Conservation (phyloP, 2,113 vertebrate genomes). For the Xiphophorus maculatus region DNA sequence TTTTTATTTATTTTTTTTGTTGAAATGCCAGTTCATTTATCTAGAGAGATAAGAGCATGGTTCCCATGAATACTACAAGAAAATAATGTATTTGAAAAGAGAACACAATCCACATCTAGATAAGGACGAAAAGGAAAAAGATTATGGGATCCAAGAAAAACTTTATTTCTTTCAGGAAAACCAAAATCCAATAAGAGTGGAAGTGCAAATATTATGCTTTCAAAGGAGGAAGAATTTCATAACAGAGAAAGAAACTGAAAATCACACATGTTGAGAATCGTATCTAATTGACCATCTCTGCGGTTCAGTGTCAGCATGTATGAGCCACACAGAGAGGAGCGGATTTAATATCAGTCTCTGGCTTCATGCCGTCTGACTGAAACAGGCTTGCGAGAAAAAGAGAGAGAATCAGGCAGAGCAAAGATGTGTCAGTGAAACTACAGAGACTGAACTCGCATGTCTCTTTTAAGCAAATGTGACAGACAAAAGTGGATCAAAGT, state of each 20-base stretch:
- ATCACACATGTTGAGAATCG: slow-evolving; percentile 22
- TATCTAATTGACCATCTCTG: slow-evolving; percentile 61
- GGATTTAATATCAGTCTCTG: slow-evolving; percentile 41
- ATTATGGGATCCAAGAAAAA: slow-evolving; percentile 38
- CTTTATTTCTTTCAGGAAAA: slow-evolving; percentile 19
- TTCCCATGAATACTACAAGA: slow-evolving; percentile 20
- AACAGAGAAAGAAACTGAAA: slow-evolving; percentile 29
- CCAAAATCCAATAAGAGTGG: slow-evolving; percentile 3
- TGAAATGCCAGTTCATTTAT: slow-evolving; percentile 15
- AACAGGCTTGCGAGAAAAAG: slow-evolving; percentile 41
- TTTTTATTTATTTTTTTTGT: slow-evolving; percentile 5
- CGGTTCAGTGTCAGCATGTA: slow-evolving; percentile 38
- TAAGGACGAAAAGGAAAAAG: slow-evolving; percentile 31
- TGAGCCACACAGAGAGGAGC: slow-evolving; percentile 6
- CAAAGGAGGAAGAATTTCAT: slow-evolving; percentile 31
- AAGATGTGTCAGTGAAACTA: slow-evolving; percentile 39
- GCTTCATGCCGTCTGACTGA: slow-evolving; percentile 22
- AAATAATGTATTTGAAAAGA: slow-evolving; percentile 27
- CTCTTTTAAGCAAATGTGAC: slow-evolving; percentile 61
- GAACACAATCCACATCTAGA: slow-evolving; percentile 42
- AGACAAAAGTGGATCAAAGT: slow-evolving; percentile 53
- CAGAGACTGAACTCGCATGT: slow-evolving; percentile 23
- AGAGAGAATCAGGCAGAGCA: slow-evolving; percentile 2
- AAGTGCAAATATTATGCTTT: slow-evolving; percentile 29
- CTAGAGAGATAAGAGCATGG: slow-evolving; percentile 35